A percentile compares a stretch with the other conserved stretches of the same genome.
Conservation (phyloP, 2,888 invertebrate genomes). For the Pyrrhia umbra region DNA sequence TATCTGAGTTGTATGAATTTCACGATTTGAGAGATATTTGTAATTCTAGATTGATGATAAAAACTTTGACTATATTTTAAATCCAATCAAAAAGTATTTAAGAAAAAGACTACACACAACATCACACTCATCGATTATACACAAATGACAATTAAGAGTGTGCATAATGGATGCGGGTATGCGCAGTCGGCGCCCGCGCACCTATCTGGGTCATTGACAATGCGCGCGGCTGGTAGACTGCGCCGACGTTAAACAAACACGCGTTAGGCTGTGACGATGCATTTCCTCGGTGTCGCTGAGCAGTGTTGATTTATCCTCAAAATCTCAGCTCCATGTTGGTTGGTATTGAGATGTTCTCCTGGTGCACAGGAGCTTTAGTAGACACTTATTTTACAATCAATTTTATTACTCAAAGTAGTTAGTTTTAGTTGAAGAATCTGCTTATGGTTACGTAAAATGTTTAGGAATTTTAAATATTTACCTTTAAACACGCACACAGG, state of each 20-base stretch:
- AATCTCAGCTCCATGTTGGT: neutral
- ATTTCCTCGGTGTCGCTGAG: slow-evolving; percentile 38
- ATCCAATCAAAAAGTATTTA: neutral
- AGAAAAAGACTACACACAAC: neutral
- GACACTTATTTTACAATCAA: too few species aligned
- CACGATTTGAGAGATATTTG: neutral
- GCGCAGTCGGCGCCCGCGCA: slow-evolving; percentile 51
- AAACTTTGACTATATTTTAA: neutral
- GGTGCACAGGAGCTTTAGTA: too few species aligned
- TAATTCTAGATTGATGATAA: too few species aligned
- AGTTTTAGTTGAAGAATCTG: too few species aligned
- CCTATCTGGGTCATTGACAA: slow-evolving; percentile 67
- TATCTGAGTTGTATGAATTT: too few species aligned
- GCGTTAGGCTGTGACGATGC: slow-evolving; percentile 37
- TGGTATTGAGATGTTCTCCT: too few species aligned
- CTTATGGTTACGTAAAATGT: too few species aligned
- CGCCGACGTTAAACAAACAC: slow-evolving; percentile 23
- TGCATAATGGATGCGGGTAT: slow-evolving; percentile 50
- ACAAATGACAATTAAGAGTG: slow-evolving; percentile 34
- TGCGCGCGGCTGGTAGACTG: slow-evolving; percentile 36
- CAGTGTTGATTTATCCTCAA: too few species aligned
- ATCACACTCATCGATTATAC: slow-evolving; percentile 14
- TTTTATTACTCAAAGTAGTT: too few species aligned
- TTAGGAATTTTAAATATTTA: too few species aligned
- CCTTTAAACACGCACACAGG: too few species aligned